Evolutionary conservation across 1,140 invertebrate genomes (phyloP), one percentile per base, ranked within the genome.

Genomic region (Ostrea denselamellosa): DNA sequence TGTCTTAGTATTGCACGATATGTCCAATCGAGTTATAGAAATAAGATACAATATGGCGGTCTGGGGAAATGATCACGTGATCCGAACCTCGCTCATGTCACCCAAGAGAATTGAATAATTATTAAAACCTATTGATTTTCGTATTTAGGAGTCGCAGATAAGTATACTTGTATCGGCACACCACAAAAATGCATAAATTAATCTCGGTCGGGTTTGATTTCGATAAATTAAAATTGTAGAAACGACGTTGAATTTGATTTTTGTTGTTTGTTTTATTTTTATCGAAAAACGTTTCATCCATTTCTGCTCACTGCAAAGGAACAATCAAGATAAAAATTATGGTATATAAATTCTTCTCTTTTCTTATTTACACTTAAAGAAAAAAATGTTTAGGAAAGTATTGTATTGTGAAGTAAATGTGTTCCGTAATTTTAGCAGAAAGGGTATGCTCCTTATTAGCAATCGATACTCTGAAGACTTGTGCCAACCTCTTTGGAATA

Each of bases 1-100:
- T 77, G 68, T 77, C 68, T 77, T 77, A 77, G 68, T 77, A 77
- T 77, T 77, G 68, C 68, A 77, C 68, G 68, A 77, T 77, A 77
- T 77, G 68, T 77, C 68, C 68, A 77, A 77, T 77, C 68, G 68
- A 77, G 68, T 77, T 77, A 77, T 77, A 77, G 68, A 77, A 77
- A 77, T 28, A 77, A 77, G 68, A 77, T 77, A 77, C 68, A 77
- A 77, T 77, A 77, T 77, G 68, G 68, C 68, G 68, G 28, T 77
- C 68, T 77, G 28, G 68, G 68, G 68, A 77, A 77, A 77, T 34
- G 68, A 77, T 77, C 68, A 77, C 68, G 68, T 77, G 68, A 77
- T 77, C 68, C 17, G 28, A 77, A 77, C 68, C 68, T 77, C 22
- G 68, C 28, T 77, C 28, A 77, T 77, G 28, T 77, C 25, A 77